Evolutionary conservation across 2,888 invertebrate genomes (phyloP), one percentile per base, ranked within the genome.

Genomic region (Mythimna loreyi): DNA sequence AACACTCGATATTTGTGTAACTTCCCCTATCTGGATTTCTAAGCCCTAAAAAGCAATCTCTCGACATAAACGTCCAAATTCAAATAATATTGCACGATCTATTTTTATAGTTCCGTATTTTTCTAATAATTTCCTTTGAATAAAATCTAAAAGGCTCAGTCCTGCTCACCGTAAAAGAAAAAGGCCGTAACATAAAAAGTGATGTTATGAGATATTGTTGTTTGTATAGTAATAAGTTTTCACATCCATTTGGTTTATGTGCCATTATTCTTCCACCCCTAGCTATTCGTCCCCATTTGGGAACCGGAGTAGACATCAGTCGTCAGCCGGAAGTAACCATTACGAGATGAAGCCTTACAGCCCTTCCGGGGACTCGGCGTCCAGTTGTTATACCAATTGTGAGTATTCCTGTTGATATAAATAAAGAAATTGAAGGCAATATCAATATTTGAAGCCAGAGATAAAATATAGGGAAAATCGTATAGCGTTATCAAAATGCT

Each of bases 281-380:
- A 95, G 95, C 82, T 95, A 95, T 78, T 92, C 94, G 40, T 94
- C 94, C 25, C 95, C 95, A 55, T 93, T 94, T 82, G 94, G 94
- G 50, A 89, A 90, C 76, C 88, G 94, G 78, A 93, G 93, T 71
- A 89, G 90, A 36, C 93, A 92, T 67, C 94, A 92, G 73, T 92
- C 94, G 1, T 91, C 93, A 1, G 85, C 84, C 2, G 94, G 92
- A 59, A 94, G 94, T 85, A 93, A 93, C 84, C 93, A 95, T 84
- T 95, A 94, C 78, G 95, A 95, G 86, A 95, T 95, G 95, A 95
- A 95, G 82, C 95, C 95, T 2, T 95, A 94, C 89, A 95, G 95
- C 63, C 95, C 95, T 50, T 94, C 95, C 30, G 95, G 92, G 16
- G 95, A 95, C 53, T 95, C 95, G 0, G 94, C 92, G 1, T 95